Evolutionary conservation across 2,888 invertebrate species (phyloP).

Genomic region (Timema cristinae): DNA sequence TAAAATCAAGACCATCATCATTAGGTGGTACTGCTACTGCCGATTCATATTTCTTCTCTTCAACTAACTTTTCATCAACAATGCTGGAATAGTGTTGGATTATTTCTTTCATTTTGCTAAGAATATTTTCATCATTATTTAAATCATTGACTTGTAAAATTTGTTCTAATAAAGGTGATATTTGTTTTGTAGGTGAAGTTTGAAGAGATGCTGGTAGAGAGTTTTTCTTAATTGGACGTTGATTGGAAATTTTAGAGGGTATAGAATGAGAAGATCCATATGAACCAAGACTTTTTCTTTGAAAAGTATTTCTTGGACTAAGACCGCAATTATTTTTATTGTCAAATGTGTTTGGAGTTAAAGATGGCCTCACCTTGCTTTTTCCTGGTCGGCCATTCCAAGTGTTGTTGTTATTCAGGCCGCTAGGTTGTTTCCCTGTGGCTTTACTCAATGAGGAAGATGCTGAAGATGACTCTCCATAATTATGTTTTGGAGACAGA

Average conservation of each 20-base stretch:
- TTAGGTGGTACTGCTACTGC: constrained; percentile 21
- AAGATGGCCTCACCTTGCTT: constrained; percentile 47
- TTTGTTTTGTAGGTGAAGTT: constrained; percentile 55
- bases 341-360: constrained; percentile 61
- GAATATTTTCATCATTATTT: constrained; percentile 67
- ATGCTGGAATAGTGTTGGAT: constrained; percentile 54
- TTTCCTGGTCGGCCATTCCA: constrained; percentile 63
- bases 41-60: constrained; percentile 29
- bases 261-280: constrained; percentile 22
- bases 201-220: constrained; percentile 29
- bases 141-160: constrained; percentile 57
- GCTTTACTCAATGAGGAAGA: neutral
- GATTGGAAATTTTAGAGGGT: constrained; percentile 24
- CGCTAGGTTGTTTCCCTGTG: constrained; percentile 3
- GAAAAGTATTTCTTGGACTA: constrained; percentile 25
- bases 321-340: constrained; percentile 27
- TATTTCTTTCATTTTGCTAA: constrained; percentile 69
- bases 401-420: constrained; percentile 54
- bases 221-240: constrained; percentile 24
- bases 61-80: constrained; percentile 34
- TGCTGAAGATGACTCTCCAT: neutral
- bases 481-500: neutral
- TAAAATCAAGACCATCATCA: constrained; percentile 51
- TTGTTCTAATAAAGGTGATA: constrained; percentile 65
- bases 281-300: constrained; percentile 26